Conservation (phyloP, 2,113 vertebrate genomes). For the Toxotes chatareus region DNA sequence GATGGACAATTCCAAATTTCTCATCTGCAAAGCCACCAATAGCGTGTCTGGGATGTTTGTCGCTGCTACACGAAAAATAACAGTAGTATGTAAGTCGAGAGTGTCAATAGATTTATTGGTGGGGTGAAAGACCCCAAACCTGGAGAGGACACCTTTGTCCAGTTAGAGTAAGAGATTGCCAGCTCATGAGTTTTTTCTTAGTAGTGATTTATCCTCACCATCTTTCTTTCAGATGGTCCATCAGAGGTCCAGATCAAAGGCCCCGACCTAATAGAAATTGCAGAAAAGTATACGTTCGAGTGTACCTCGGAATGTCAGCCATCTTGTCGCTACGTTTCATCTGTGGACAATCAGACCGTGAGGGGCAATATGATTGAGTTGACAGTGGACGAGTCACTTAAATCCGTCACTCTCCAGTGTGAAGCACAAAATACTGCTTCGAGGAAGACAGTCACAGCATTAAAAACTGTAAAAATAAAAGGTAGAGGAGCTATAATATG, state of each 20-base stretch:
- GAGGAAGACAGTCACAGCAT: background rate
- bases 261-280: background rate
- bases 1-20: background rate
- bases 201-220: background rate
- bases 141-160: no score
- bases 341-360: constrained; percentile 26
- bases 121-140: background rate
- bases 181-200: background rate
- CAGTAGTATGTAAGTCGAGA: constrained; percentile 27
- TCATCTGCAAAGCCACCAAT: constrained; percentile 65
- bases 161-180: no score
- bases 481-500: constrained; percentile 20
- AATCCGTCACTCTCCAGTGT: constrained; percentile 52
- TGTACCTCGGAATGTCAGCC: constrained; percentile 51
- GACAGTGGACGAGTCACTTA: constrained; percentile 9
- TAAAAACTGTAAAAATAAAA: constrained; percentile 30
- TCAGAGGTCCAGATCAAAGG: constrained; percentile 46
- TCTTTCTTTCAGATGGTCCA: constrained; percentile 54
- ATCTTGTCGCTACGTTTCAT: constrained; percentile 45
- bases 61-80: background rate
- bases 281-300: background rate
- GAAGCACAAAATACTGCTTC: constrained; percentile 58
- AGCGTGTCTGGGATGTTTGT: constrained; percentile 54
- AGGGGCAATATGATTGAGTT: constrained; percentile 49
- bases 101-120: background rate